Percentiles rank a stretch among this genome's conserved stretches.
Conservation (phyloP, 2,797 vertebrate species). For the Hydrophis major region DNA sequence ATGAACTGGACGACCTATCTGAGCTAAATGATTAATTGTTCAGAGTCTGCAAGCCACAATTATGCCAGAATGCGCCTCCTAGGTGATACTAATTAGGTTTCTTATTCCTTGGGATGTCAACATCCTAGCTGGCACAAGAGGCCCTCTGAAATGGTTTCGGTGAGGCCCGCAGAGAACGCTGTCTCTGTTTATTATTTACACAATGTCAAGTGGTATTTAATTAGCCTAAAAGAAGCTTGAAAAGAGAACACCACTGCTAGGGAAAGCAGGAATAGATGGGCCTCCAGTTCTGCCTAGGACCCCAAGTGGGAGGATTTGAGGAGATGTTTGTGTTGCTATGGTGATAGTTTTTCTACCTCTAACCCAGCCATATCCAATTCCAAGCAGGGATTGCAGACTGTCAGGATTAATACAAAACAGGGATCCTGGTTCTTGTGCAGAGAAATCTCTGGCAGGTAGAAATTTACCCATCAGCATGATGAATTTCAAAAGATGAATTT, state of each 20-base stretch:
- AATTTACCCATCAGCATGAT: neutral
- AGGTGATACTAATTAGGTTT: neutral
- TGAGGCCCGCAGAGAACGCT: neutral
- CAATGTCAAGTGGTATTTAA: neutral
- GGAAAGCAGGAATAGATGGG: neutral
- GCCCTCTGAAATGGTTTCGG: neutral
- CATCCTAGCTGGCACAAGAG: neutral
- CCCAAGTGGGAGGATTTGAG: neutral
- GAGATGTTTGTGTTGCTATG: neutral
- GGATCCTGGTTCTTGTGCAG: neutral
- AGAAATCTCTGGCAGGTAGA: neutral
- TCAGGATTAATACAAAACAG: neutral
- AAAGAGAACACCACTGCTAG: neutral
- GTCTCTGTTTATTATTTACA: neutral
- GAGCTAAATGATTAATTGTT: neutral
- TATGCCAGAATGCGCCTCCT: neutral
- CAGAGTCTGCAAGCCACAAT: neutral
- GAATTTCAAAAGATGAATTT: neutral
- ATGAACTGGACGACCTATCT: neutral
- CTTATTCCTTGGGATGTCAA: neutral
- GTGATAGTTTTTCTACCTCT: neutral
- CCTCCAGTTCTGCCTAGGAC: neutral
- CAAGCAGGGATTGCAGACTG: neutral
- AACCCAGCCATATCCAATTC: neutral
- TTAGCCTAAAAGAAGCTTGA: neutral